Percentiles rank a stretch among this genome's conserved stretches.
Evolutionary conservation across 2,888 invertebrate species (phyloP).

Genomic region (Penaeus monodon): DNA sequence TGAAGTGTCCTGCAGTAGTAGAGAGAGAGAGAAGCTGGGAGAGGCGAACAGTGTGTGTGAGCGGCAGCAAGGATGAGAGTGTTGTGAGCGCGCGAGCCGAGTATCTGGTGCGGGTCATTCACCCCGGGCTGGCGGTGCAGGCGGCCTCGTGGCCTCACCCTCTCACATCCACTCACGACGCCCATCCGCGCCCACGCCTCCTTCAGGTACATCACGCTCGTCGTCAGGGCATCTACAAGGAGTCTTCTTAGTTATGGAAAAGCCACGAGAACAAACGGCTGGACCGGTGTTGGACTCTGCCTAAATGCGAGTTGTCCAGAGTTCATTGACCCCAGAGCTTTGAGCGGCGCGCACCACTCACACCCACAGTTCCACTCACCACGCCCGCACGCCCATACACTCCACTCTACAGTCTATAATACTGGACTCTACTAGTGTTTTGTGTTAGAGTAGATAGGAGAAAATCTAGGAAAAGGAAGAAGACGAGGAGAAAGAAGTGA

Average conservation of each 20-base stretch:
- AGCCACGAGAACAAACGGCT: no score
- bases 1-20: no score
- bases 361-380: constrained; percentile 42
- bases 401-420: neutral
- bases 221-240: no score
- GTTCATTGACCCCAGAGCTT: constrained; percentile 54
- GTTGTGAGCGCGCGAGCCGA: constrained; percentile 41
- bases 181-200: constrained; percentile 15
- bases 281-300: no score
- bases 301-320: constrained; percentile 27
- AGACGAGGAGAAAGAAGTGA: neutral
- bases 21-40: no score
- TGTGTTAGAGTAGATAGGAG: neutral
- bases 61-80: constrained; percentile 35
- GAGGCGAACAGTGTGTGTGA: neutral
- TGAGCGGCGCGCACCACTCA: constrained; percentile 51
- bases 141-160: constrained; percentile 34
- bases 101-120: constrained; percentile 53
- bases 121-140: constrained; percentile 36
- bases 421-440: neutral
- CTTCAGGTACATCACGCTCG: constrained; percentile 1
- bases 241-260: no score
- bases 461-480: neutral
- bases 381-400: constrained; percentile 29
- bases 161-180: constrained; percentile 26